Evolutionary conservation across 2,888 invertebrate species (phyloP).

Genomic region (Limnephilus lunatus): DNA sequence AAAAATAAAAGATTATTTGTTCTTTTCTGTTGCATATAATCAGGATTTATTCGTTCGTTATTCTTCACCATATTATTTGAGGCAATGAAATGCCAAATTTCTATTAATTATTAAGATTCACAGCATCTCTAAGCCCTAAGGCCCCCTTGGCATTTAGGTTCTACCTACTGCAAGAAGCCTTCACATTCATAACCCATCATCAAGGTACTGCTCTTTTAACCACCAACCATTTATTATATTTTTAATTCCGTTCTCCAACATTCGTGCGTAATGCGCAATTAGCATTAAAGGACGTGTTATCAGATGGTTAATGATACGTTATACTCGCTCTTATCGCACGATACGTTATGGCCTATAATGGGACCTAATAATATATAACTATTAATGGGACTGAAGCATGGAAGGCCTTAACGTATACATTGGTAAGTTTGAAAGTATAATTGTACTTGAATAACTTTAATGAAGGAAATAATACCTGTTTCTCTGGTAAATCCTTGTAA

Average conservation of each 20-base stretch:
- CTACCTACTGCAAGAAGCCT: neutral
- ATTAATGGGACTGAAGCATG: neutral
- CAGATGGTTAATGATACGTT: constrained; percentile 24
- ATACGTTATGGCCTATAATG: constrained; percentile 53
- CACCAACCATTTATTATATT: neutral
- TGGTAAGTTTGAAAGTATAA: neutral
- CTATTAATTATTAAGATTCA: neutral
- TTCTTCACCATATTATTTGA: no score
- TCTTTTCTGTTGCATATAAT: no score
- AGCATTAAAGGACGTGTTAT: neutral
- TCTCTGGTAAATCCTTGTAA: neutral
- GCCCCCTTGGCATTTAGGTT: neutral
- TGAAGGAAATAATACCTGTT: neutral
- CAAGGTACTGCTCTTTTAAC: neutral
- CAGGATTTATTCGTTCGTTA: no score
- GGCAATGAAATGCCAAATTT: no score
- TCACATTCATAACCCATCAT: neutral
- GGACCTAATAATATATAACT: constrained; percentile 55
- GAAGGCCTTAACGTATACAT: neutral
- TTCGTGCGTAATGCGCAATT: constrained; percentile 20
- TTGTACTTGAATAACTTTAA: neutral
- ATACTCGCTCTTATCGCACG: neutral
- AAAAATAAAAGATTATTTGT: no score
- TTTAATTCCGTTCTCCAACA: constrained; percentile 5
- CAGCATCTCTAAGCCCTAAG: neutral